A percentile compares a stretch with the other conserved stretches of the same genome.
These are phyloP conservation scores for Zaprionus bogoriensis DNA, from an alignment of 2,888 invertebrate species.

Conservation along the genomic window DNA sequence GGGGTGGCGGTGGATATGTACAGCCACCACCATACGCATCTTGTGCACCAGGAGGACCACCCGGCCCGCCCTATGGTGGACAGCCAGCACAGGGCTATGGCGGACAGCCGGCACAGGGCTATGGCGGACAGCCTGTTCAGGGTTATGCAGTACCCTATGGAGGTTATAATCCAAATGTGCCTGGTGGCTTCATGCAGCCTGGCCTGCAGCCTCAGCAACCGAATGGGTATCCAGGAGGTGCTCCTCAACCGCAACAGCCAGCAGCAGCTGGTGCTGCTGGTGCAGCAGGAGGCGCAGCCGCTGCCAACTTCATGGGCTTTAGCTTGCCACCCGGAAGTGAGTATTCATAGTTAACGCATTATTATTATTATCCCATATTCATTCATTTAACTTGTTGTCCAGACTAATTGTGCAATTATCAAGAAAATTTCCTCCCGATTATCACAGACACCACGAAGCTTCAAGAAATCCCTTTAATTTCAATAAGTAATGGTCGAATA, in stretches of 20 bases:
- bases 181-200: slow-evolving; percentile 71
- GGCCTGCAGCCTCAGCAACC: slow-evolving; percentile 52
- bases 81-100: slow-evolving; percentile 55
- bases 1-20: slow-evolving; percentile 65
- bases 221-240: slow-evolving; percentile 42
- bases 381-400: slow-evolving; percentile 10
- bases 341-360: slow-evolving; percentile 37
- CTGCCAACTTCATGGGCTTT: slow-evolving; percentile 78
- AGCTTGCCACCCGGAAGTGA: slow-evolving; percentile 82
- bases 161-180: slow-evolving; percentile 58
- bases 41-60: slow-evolving; percentile 53
- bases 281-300: slow-evolving; percentile 49
- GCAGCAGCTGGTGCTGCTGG: slow-evolving; percentile 35
- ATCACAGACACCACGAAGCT: background rate
- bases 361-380: slow-evolving; percentile 2
- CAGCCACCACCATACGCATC: slow-evolving; percentile 71
- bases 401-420: slow-evolving; percentile 16
- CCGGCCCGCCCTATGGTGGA: slow-evolving; percentile 53
- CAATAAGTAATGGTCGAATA: background rate
- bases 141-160: slow-evolving; percentile 55
- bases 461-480: background rate
- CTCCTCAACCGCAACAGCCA: slow-evolving; percentile 53
- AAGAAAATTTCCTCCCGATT: background rate
- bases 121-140: slow-evolving; percentile 51
- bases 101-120: slow-evolving; percentile 24